Evolutionary conservation across 2,797 vertebrate species (phyloP).

Genomic region (Phyllotis vaccarum): DNA sequence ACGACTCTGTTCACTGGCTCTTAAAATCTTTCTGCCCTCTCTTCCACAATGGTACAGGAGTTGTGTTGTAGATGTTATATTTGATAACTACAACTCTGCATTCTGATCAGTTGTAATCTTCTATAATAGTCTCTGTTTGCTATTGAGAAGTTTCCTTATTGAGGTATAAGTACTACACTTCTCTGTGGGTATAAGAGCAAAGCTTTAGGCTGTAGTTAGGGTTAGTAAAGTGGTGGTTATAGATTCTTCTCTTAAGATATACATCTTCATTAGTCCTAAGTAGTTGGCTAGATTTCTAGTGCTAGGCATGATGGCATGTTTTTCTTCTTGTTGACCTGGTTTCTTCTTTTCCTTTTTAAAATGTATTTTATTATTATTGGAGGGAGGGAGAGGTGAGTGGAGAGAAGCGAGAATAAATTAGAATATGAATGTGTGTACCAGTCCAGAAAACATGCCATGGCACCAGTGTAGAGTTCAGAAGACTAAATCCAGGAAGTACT

Average conservation of each 20-base stretch:
- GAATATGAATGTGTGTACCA: not conserved
- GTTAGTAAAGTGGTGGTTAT: not conserved
- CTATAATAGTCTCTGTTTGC: not conserved
- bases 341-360: not conserved
- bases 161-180: not conserved
- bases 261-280: not conserved
- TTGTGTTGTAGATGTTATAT: not conserved
- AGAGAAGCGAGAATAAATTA: not conserved
- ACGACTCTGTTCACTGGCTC: not conserved
- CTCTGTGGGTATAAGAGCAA: not conserved
- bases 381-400: no score
- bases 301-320: not conserved
- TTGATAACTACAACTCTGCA: not conserved
- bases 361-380: not conserved
- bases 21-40: not conserved
- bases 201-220: not conserved
- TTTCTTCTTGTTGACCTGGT: not conserved
- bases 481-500: not conserved
- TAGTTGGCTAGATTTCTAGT: not conserved
- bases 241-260: not conserved
- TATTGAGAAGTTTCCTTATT: not conserved
- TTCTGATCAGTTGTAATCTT: not conserved
- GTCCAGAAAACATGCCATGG: not conserved
- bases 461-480: not conserved
- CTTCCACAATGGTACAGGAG: not conserved